Conservation (phyloP, 2,113 vertebrate species). For the Limnothrissa miodon region DNA sequence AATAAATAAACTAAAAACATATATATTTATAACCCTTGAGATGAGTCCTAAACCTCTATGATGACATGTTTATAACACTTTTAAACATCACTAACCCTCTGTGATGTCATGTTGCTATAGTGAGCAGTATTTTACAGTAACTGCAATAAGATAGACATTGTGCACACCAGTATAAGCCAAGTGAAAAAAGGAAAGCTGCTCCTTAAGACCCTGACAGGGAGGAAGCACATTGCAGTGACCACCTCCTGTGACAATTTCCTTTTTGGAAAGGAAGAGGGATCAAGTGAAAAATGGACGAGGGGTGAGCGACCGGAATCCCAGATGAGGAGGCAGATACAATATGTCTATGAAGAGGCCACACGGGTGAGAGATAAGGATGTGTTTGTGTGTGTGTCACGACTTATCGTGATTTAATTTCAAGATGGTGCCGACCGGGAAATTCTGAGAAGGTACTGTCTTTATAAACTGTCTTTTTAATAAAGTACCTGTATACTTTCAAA, state of each 20-base stretch:
- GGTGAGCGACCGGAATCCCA: neutral
- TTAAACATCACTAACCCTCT: neutral
- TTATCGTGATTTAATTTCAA: too few species aligned
- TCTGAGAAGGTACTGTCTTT: too few species aligned
- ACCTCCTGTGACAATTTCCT: constrained; percentile 3
- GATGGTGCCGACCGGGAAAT: too few species aligned
- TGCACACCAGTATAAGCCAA: neutral
- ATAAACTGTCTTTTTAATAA: too few species aligned
- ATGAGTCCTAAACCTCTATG: too few species aligned
- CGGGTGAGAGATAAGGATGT: neutral
- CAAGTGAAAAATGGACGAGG: neutral
- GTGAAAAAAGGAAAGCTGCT: neutral
- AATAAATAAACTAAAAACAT: too few species aligned
- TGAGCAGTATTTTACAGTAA: neutral
- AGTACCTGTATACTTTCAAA: too few species aligned
- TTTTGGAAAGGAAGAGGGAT: neutral
- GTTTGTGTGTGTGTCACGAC: neutral
- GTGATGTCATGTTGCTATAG: neutral
- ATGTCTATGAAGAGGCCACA: neutral
- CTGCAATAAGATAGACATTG: neutral
- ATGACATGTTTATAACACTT: neutral
- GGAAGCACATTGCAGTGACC: constrained; percentile 1
- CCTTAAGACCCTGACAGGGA: neutral
- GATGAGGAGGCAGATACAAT: neutral
- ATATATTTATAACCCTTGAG: too few species aligned